A percentile compares a stretch with the other conserved stretches of the same genome.
Evolutionary conservation across 2,888 invertebrate genomes (phyloP).

Genomic region (Eupelmus urozonus): DNA sequence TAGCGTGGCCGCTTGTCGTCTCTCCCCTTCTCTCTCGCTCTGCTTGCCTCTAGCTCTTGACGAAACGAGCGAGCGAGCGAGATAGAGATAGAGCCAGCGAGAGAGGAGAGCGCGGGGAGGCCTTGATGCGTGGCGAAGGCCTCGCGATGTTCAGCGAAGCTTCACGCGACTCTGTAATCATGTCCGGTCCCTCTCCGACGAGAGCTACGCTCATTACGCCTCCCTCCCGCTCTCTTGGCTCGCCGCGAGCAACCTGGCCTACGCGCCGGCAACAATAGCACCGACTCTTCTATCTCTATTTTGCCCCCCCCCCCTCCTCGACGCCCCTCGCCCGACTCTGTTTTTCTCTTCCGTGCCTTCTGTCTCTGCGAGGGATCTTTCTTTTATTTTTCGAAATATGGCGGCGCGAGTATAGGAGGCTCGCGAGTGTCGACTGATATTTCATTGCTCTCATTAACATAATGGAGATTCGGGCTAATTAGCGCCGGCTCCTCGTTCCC

Average conservation of each 20-base stretch:
- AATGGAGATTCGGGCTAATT: slow-evolving; percentile 44
- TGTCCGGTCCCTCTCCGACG: slow-evolving; percentile 71
- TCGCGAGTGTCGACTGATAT: slow-evolving; percentile 32
- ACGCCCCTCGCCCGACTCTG: too few species aligned
- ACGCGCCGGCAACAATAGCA: too few species aligned
- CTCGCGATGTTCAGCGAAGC: slow-evolving; percentile 75
- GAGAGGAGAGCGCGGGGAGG: slow-evolving; percentile 60
- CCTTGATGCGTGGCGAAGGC: slow-evolving; percentile 75
- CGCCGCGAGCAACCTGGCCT: neutral
- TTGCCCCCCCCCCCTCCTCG: too few species aligned
- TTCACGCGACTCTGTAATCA: slow-evolving; percentile 74
- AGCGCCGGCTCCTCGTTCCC: slow-evolving; percentile 10
- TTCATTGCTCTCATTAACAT: slow-evolving; percentile 29
- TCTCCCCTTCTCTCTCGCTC: neutral
- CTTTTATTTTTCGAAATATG: neutral
- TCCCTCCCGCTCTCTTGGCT: neutral
- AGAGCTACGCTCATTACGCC: neutral
- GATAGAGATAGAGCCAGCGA: slow-evolving; percentile 21
- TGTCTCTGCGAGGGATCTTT: too few species aligned
- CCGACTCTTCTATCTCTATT: too few species aligned
- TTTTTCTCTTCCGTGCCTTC: neutral
- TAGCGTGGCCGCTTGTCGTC: neutral
- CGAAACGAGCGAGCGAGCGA: neutral
- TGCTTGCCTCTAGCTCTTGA: neutral
- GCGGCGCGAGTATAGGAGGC: neutral